Evolutionary conservation across 2,888 invertebrate genomes (phyloP).

Genomic region (Junonia oenone): DNA sequence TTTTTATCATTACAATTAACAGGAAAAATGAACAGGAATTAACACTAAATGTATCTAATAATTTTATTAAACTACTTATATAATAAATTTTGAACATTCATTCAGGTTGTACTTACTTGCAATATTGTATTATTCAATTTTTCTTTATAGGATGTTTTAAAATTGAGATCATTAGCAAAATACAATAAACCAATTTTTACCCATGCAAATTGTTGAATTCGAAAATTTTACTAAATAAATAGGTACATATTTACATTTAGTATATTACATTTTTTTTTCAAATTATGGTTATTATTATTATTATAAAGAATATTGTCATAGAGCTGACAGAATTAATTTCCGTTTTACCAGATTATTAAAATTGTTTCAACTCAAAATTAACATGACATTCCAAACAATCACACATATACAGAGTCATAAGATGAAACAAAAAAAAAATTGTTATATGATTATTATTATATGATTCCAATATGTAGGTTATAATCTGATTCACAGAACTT

Average conservation of each 20-base stretch:
- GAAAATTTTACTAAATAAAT: neutral
- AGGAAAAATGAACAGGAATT: neutral
- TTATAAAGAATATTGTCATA: neutral
- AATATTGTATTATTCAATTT: neutral
- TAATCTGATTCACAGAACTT: too few species aligned
- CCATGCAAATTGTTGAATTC: neutral
- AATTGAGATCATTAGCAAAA: slow-evolving; percentile 11
- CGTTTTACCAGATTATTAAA: too few species aligned
- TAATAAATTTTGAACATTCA: slow-evolving; percentile 3
- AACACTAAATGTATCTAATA: neutral
- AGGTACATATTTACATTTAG: neutral
- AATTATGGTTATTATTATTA: neutral
- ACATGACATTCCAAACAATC: too few species aligned
- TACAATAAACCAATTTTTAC: neutral
- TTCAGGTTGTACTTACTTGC: neutral
- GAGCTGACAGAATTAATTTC: too few species aligned
- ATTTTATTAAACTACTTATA: neutral
- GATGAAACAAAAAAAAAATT: too few species aligned
- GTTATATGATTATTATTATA: too few species aligned
- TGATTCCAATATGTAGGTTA: too few species aligned
- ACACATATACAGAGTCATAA: too few species aligned
- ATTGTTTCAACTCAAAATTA: too few species aligned
- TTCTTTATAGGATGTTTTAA: neutral
- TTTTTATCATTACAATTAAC: neutral
- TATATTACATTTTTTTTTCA: neutral